These are phyloP conservation scores for Allobates femoralis DNA, from an alignment of 2,797 vertebrate genomes.

Conservation along the genomic window DNA sequence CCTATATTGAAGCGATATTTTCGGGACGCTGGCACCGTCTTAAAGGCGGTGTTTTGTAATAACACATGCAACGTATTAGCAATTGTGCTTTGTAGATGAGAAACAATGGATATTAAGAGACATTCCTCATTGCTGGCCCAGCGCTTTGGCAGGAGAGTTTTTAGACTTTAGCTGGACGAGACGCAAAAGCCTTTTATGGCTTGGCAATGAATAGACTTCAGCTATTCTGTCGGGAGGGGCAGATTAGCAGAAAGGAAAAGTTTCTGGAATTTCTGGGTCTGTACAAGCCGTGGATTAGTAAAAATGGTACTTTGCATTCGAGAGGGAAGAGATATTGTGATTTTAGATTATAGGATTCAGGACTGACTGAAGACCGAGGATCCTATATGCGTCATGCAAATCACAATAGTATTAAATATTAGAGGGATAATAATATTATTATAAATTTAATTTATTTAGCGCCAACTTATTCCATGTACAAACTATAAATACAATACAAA, in stretches of 20 bases:
- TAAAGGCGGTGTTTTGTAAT: conserved; percentile 45
- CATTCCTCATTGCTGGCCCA: conserved; percentile 56
- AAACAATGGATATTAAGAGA: conserved; percentile 61
- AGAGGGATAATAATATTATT: no score
- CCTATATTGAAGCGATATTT: conserved; percentile 33
- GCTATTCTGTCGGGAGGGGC: conserved; percentile 51
- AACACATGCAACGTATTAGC: conserved; percentile 59
- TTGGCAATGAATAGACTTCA: conserved; percentile 37
- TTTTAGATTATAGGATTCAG: not conserved
- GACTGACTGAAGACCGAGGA: not conserved
- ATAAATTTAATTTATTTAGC: no score
- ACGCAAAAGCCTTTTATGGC: conserved; percentile 60
- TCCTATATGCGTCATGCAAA: not conserved
- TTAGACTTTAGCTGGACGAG: conserved; percentile 50
- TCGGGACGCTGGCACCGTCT: conserved; percentile 44
- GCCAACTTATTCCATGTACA: no score
- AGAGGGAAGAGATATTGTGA: not conserved
- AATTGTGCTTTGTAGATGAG: conserved; percentile 56
- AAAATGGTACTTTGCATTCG: not conserved
- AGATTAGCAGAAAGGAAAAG: conserved; percentile 19
- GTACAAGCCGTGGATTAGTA: not conserved
- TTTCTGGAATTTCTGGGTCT: conserved; percentile 26
- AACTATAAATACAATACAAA: no score
- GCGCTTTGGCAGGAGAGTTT: conserved; percentile 51
- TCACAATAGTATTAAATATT: no score